Percentiles rank a stretch among this genome's conserved stretches.
These are phyloP conservation scores for Diaprepes abbreviatus DNA, from an alignment of 2,888 invertebrate species.

Conservation along the genomic window DNA sequence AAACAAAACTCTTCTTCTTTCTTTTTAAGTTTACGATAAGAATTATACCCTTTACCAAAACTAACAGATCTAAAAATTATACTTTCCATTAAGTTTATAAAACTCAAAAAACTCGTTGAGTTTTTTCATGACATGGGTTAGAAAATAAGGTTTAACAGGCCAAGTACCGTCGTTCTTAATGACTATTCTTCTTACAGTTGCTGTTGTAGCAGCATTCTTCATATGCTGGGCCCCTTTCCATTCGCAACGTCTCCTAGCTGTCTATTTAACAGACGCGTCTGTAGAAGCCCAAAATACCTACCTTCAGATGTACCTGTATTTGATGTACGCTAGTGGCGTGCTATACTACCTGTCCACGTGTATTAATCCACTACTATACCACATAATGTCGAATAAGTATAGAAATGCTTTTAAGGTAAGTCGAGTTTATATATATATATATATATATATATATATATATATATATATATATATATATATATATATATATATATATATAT, in stretches of 20 bases:
- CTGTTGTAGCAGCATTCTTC: constrained; percentile 91
- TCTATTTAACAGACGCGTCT: constrained; percentile 73
- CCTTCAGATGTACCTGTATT: constrained; percentile 71
- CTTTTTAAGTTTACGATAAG: no score
- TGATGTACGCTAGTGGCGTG: constrained; percentile 89
- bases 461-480: no score
- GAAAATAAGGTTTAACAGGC: no score
- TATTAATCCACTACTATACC: constrained; percentile 93
- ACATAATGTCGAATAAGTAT: constrained; percentile 95
- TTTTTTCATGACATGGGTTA: no score
- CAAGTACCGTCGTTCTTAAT: no score
- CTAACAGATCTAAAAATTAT: no score
- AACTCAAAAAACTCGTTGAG: no score
- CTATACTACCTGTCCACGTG: constrained; percentile 94
- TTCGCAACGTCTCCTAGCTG: constrained; percentile 87
- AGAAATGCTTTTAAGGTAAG: constrained; percentile 92
- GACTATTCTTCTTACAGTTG: constrained; percentile 69
- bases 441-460: no score
- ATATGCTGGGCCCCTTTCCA: constrained; percentile 95
- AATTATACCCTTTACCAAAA: no score
- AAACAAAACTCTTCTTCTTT: no score
- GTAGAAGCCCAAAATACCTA: constrained; percentile 62
- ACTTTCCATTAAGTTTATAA: no score
- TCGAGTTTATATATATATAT: background rate
- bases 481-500: no score